These are phyloP conservation scores for Naso thynnoides DNA, from an alignment of 2,797 vertebrate genomes.

Conservation along the genomic window DNA sequence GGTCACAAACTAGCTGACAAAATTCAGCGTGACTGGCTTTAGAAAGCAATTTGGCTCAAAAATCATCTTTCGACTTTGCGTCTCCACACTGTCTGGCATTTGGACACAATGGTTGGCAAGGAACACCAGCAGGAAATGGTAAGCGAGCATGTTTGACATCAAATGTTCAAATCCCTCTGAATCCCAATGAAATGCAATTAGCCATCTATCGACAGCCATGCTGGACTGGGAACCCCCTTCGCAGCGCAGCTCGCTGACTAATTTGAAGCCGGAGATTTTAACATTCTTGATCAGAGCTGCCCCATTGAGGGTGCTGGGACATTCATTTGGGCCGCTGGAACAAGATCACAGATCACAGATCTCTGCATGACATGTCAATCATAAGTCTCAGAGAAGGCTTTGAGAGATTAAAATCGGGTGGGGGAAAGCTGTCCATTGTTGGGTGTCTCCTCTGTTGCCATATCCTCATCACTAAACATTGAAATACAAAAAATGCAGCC, in stretches of 20 bases:
- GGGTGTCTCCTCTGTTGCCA: background rate
- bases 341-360: constrained; percentile 36
- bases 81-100: constrained; percentile 43
- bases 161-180: constrained; percentile 57
- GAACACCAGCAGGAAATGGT: constrained; percentile 41
- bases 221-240: constrained; percentile 41
- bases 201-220: constrained; percentile 45
- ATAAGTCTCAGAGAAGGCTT: constrained; percentile 9
- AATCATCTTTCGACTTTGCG: constrained; percentile 25
- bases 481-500: background rate
- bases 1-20: constrained; percentile 20
- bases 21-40: constrained; percentile 29
- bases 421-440: constrained; percentile 21
- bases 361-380: constrained; percentile 49
- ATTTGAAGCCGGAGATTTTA: constrained; percentile 56
- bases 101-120: constrained; percentile 35
- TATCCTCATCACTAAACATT: background rate
- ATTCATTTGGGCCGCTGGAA: constrained; percentile 55
- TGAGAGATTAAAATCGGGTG: constrained; percentile 26
- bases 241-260: constrained; percentile 48
- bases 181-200: constrained; percentile 62
- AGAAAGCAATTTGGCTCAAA: constrained; percentile 44
- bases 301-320: constrained; percentile 25
- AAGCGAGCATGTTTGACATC: constrained; percentile 45
- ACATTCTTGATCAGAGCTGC: constrained; percentile 55